Evolutionary conservation across 2,113 vertebrate genomes (phyloP), one percentile per base, ranked within the genome.

Genomic region (Amphiprion percula): DNA sequence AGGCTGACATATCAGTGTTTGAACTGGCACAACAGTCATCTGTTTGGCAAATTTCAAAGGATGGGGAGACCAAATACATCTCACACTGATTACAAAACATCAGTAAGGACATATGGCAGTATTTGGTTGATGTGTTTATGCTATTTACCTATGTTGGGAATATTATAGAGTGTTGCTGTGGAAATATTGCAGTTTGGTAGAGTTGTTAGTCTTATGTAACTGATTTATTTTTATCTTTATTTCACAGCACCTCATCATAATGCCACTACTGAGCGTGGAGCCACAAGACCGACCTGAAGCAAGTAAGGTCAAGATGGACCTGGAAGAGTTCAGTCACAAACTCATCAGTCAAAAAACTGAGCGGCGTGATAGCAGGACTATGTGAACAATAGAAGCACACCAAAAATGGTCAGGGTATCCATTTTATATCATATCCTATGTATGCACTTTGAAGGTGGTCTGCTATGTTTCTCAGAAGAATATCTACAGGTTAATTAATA

Each of bases 271-370:
- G 64, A 23, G 30, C 60, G 6, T 15, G 23, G 23, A 72, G 0
- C 87, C 92, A 24, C 0, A 75, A 24, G 37, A 68, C 1, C 59
- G 92, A 73, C 91, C 92, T 24, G 88, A 90, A 10, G 91, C 90
- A 0, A 26, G 6, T 1, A 0, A 70, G 0, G 17, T 91, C 19
- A 49, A 53, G 23, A 5, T 0, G 5, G 3, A 77, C 1, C 55
- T 93, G 61, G 21, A 68, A 0, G 0, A 60, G 2, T 24, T 4
- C 2, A 1, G 1, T 49, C 0, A 5, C 10, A 4, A 0, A 2
- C 12, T 49, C 15, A 39, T 2, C 5, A 0, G 15, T 28, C 16
- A 47, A 9, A 0, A 50, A 39, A 52, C 16, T 23, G 2, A 11
- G 3, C 37, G 14, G 3, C 60, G 14, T 6, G 5, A 2, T 5